These are phyloP conservation scores for Microplitis deprimator DNA, from an alignment of 2,888 invertebrate genomes.

Conservation along the genomic window DNA sequence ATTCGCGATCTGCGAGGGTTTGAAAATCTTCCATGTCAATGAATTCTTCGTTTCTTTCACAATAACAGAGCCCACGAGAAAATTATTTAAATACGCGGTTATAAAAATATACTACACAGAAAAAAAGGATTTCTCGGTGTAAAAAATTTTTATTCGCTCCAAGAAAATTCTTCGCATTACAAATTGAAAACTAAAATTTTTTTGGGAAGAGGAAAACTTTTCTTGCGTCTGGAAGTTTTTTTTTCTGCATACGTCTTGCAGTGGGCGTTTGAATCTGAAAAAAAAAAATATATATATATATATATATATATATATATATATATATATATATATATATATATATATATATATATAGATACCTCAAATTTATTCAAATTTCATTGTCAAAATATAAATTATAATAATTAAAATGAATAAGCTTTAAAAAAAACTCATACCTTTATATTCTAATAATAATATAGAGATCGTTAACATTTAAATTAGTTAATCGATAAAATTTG, in stretches of 20 bases:
- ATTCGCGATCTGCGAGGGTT: not conserved
- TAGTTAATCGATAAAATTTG: not conserved
- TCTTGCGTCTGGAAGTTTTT: not conserved
- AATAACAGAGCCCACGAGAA: conserved; percentile 3
- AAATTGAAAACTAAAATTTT: not conserved
- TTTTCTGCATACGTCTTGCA: not conserved
- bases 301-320: too few relatives aligned
- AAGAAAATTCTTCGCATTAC: too few relatives aligned
- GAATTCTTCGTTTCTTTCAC: not conserved
- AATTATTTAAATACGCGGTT: not conserved
- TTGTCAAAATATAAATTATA: not conserved
- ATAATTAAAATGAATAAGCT: not conserved
- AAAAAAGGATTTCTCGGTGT: too few relatives aligned
- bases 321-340: too few relatives aligned
- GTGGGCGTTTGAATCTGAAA: not conserved
- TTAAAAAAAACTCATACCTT: not conserved
- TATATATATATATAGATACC: too few relatives aligned
- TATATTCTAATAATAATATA: not conserved
- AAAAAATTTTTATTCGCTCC: too few relatives aligned
- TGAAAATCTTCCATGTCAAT: conserved; percentile 10
- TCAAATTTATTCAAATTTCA: too few relatives aligned
- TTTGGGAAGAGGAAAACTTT: not conserved
- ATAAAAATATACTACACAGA: not conserved
- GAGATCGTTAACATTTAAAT: not conserved
- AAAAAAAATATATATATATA: too few relatives aligned